Base-by-base conservation (phyloP, 2,113 vertebrate genomes). In the Progne subis region DNA sequence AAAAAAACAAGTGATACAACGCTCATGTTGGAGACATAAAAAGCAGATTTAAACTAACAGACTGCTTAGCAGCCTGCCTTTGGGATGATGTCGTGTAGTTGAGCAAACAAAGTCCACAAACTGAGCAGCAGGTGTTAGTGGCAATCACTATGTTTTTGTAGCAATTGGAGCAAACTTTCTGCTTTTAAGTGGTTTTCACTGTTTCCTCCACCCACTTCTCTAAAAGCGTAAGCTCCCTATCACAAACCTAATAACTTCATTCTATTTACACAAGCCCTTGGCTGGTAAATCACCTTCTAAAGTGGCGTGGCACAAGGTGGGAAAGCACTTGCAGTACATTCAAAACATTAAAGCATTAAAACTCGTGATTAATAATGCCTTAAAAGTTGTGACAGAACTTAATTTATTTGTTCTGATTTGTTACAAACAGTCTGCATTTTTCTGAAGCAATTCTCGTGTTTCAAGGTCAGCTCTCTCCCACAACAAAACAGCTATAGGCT, bases 71-170 rank as follows among this genome's bases (percentile, higher is more conserved):
- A 93, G 90, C 82, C 90, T 96, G 90, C 86, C 70, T 93, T 94
- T 90, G 84, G 69, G 57, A 78, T 90, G 93, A 81, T 80, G 86
- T 82, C 78, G 93, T 90, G 32, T 82, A 71, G 63, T 7, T 90
- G 72, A 90, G 68, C 78, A 94, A 90, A 92, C 56, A 10, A 53
- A 92, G 90, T 69, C 80, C 55, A 80, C 92, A 92, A 96, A 92
- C 63, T 21, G 82, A 95, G 75, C 81, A 96, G 94, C 90, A 94
- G 94, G 95, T 94, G 80, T 89, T 95, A 94, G 92, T 80, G 84
- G 84, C 47, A 93, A 64, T 89, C 78, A 68, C 82, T 91, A 0
- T 91, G 90, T 96, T 96, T 96, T 96, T 88, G 64, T 95, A 96
- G 86, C 87, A 95, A 82, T 92, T 91, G 74, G 59, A 94, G 67